Base-by-base conservation (phyloP, 2,797 vertebrate species). In the Orientallactaga sibirica region DNA sequence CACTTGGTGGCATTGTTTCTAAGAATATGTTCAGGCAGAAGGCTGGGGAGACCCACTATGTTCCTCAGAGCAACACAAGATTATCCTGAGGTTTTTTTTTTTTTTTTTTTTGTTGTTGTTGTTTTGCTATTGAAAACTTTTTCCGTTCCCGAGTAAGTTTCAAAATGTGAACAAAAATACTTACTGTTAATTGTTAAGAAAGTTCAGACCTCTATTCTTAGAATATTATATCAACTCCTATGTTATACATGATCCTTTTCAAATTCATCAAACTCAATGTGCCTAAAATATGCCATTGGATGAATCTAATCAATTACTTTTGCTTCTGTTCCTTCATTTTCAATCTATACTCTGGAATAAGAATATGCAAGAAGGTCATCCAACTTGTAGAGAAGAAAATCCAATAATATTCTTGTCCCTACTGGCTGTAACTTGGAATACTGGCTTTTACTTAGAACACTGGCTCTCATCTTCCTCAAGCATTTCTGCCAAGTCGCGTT, bases 141-240 rank as follows among this genome's bases (percentile, higher is more conserved):
- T 43, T 52, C 24, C 48, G 27, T 92, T 66, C 70, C 41, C 19
- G 24, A 66, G 55, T 33, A 20, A 18, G 77, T 43, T 2, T 67
- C 25, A 83, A 88, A 92, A 88, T 12, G 58, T 83, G 25, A 37
- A n/a, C 43, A 41, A 24, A 84, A 80, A 68, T 43, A 68, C 25
- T 73, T 61, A 66, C n/a, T 94, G 12, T 88, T 78, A 64, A 90
- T 75, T 80, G 58, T 83, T n/a, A 29, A 94, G 48, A 74, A 94
- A 76, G 29, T 43, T 87, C 18, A 68, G 71, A 86, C 67, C 55
- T 71, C 15, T 82, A n/a, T 55, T 81, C 58, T 92, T 77, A 88
- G 20, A 52, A 82, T 84, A 67, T 33, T 29, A 81, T 41, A 24
- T 81, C 75, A 93, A 86, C 75, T 95, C 20, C 71, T 66, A 81